phyloP scores from a whole-genome alignment of 2,888 invertebrate species.

The Mesodorylaimus sp. region DNA sequence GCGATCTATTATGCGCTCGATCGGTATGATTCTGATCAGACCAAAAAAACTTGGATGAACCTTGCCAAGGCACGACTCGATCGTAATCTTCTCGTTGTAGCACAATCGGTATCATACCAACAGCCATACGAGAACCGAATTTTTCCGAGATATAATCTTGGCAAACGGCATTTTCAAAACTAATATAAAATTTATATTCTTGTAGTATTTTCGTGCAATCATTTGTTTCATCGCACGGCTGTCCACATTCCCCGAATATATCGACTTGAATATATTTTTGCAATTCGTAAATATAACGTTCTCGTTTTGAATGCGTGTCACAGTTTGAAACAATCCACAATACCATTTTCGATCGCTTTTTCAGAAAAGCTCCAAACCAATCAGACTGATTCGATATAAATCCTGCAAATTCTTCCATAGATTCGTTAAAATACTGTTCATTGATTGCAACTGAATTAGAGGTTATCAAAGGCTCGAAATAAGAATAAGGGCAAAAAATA shows the following conservation, averaged over 20 bases:
- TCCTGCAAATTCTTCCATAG: no score
- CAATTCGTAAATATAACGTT: not conserved
- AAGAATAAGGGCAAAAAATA: slow-evolving; percentile 4
- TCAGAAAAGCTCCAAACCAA: no score
- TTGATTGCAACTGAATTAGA: no score
- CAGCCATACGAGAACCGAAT: no score
- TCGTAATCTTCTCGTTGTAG: not conserved
- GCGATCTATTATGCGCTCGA: no score
- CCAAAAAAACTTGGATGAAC: no score
- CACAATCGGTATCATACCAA: slow-evolving; percentile 2
- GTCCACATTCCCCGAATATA: slow-evolving; percentile 8
- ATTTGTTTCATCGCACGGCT: not conserved
- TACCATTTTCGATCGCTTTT: no score
- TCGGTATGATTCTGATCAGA: no score
- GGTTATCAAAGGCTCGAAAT: no score
- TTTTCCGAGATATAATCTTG: slow-evolving; percentile 7
- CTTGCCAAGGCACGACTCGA: no score
- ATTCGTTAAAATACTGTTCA: no score
- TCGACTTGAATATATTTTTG: slow-evolving; percentile 1
- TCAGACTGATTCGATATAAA: no score
- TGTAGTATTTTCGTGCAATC: not conserved
- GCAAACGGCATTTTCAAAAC: slow-evolving; percentile 8
- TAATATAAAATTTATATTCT: slow-evolving; percentile 4
- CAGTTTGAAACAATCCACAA: not conserved
- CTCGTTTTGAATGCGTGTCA: not conserved